Percentiles rank a stretch among this genome's conserved stretches.
phyloP scores from a whole-genome alignment of 2,113 vertebrate genomes.

The Corvus hawaiiensis region DNA sequence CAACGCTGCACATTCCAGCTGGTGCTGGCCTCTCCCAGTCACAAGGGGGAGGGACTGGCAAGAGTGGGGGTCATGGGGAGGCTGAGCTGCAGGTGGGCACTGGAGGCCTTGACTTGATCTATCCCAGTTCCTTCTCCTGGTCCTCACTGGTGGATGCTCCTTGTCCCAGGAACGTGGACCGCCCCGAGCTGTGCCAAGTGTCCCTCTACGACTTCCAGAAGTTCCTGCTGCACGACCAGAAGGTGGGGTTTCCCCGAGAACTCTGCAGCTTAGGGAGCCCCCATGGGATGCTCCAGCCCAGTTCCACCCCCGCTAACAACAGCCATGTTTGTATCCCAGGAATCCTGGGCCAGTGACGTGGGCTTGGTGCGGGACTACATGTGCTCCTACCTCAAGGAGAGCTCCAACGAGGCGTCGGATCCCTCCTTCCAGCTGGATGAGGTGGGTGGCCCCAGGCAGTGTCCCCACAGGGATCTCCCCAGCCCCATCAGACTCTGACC shows the following conservation, averaged over 20 bases:
- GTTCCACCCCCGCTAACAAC: accelerated
- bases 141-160: background rate
- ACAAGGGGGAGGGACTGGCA: background rate
- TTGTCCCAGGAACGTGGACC: conserved; percentile 76
- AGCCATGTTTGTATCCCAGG: conserved; percentile 46
- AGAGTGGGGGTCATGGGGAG: background rate
- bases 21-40: background rate
- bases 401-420: conserved; percentile 57
- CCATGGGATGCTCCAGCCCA: background rate
- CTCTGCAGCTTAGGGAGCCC: accelerated
- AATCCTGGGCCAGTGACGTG: conserved; percentile 80
- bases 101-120: background rate
- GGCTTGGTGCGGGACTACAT: conserved; percentile 78
- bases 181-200: conserved; percentile 82
- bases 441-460: conserved; percentile 14
- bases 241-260: conserved; percentile 62
- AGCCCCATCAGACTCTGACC: background rate
- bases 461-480: background rate
- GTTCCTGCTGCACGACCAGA: conserved; percentile 85
- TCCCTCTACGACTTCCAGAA: conserved; percentile 87
- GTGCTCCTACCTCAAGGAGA: conserved; percentile 74
- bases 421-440: conserved; percentile 83
- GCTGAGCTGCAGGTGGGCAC: background rate
- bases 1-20: accelerated
- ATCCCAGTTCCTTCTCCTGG: background rate